Conservation (phyloP, 2,797 vertebrate species). For the Spondyliosoma cantharus region DNA sequence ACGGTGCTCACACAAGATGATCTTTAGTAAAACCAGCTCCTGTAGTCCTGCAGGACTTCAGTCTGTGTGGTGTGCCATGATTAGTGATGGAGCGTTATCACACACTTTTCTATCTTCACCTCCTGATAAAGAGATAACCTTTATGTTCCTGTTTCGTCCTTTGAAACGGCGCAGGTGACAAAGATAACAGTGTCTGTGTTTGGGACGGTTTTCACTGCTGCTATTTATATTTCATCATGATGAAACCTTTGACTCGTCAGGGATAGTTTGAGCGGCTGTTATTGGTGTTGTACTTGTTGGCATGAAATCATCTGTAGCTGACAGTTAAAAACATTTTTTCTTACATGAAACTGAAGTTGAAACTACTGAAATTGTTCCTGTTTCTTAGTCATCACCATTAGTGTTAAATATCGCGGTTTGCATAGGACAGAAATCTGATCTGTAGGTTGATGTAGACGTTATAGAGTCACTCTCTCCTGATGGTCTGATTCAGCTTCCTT, state of each 20-base stretch:
- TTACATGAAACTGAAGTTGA: neutral
- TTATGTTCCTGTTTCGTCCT: neutral
- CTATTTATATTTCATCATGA: neutral
- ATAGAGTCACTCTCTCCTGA: constrained; percentile 21
- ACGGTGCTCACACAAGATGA: neutral
- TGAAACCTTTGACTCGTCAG: neutral
- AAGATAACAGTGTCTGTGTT: neutral
- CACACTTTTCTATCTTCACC: neutral
- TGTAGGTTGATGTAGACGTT: neutral
- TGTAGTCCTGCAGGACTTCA: neutral
- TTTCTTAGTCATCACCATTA: neutral
- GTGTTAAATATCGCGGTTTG: neutral
- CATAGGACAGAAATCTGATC: neutral
- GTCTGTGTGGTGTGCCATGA: neutral
- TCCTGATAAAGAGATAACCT: constrained; percentile 30
- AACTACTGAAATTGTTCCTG: neutral
- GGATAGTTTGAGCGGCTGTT: neutral
- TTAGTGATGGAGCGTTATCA: neutral
- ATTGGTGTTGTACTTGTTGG: neutral
- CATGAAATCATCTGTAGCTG: neutral
- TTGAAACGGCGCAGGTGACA: neutral
- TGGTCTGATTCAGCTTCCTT: constrained; percentile 18
- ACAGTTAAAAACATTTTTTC: neutral
- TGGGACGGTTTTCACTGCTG: neutral
- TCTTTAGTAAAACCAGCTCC: neutral